Evolutionary conservation across 2,888 invertebrate genomes (phyloP), one percentile per base, ranked within the genome.

Genomic region (Nezara viridula): DNA sequence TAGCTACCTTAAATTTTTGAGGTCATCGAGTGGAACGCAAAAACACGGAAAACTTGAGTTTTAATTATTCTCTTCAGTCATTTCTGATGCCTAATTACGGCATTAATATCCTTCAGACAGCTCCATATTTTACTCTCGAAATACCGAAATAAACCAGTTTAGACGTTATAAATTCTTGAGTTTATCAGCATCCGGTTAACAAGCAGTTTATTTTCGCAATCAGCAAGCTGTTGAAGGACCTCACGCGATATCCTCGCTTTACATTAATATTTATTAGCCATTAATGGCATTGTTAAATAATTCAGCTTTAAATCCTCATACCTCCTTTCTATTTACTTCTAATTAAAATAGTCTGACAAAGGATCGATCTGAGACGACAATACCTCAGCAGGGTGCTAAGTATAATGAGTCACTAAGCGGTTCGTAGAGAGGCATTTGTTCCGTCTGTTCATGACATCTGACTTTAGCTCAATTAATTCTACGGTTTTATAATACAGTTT

Each of bases 101-200:
- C 4, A 4, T 32, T 66, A 32, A 66, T 66, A 27, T 32, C 27
- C 66, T 32, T 19, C 16, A 4, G 32, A 32, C 27, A 73, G 66
- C 19, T 37, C 66, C 19, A 32, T 21, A 73, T 73, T 32, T 73
- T 21, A 19, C 19, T 10, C 19, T 73, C 7, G 14, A 73, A 73
- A 73, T 73, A 73, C 37, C 66, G 32, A 73, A 73, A 73, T 37
- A 73, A 73, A 73, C 32, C 66, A 73, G 32, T 73, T 37, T 73
- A 37, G 66, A 73, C 21, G 66, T 73, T 73, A 73, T 73, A 73
- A 73, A 37, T 73, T 73, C 66, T 37, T 37, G 37, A 37, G 66
- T 37, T 73, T 73, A 73, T 73, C 66, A 73, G 66, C n/a, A 81
- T 81, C 81, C 40, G 40, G 81, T 81, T 81, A 81, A 81, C 81